Conservation (phyloP, 2,113 vertebrate species). For the Andinoacara biseriatus region DNA sequence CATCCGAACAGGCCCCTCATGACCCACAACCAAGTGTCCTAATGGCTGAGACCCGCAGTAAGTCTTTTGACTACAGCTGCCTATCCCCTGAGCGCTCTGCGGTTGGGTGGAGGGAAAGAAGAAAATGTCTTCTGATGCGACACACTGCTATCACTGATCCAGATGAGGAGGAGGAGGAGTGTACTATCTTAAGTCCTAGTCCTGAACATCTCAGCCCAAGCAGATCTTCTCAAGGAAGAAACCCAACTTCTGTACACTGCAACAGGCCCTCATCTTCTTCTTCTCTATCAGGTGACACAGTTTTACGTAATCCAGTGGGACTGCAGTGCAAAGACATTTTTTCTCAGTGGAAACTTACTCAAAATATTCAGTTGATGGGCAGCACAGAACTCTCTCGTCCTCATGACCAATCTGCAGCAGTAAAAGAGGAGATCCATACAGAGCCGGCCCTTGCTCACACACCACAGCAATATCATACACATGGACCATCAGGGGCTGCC, state of each 20-base stretch:
- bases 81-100: slow-evolving; percentile 84
- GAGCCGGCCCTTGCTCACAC: slow-evolving; percentile 34
- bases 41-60: slow-evolving; percentile 89
- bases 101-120: slow-evolving; percentile 84
- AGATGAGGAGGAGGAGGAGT: slow-evolving; percentile 70
- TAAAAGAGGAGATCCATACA: slow-evolving; percentile 40
- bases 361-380: slow-evolving; percentile 55
- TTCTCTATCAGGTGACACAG: slow-evolving; percentile 35
- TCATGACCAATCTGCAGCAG: slow-evolving; percentile 14
- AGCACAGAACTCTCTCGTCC: slow-evolving; percentile 33
- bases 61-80: slow-evolving; percentile 93
- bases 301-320: slow-evolving; percentile 27
- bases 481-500: slow-evolving; percentile 84
- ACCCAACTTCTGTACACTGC: slow-evolving; percentile 29
- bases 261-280: slow-evolving; percentile 36
- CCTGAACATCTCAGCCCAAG: slow-evolving; percentile 39
- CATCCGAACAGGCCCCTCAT: slow-evolving; percentile 90
- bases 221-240: slow-evolving; percentile 47
- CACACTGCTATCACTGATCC: slow-evolving; percentile 78
- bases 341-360: slow-evolving; percentile 63
- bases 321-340: slow-evolving; percentile 43
- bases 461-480: slow-evolving; percentile 76
- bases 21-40: slow-evolving; percentile 83
- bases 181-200: slow-evolving; percentile 12
- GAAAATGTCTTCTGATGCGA: slow-evolving; percentile 91